These are phyloP conservation scores for Tolmerus cingulatus DNA, from an alignment of 2,888 invertebrate genomes.

Conservation along the genomic window DNA sequence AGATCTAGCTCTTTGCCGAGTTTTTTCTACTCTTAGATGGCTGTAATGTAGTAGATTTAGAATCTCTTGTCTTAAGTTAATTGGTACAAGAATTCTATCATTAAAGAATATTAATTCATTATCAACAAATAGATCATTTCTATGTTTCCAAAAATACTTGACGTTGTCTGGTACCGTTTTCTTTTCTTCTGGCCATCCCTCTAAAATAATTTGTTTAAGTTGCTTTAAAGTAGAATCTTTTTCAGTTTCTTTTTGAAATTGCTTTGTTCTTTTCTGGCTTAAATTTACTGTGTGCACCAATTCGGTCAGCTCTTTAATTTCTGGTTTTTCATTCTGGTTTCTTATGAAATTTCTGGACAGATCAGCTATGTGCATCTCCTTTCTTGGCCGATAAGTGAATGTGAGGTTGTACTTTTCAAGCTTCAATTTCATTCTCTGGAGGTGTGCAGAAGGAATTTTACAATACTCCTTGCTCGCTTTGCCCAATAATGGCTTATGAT, in stretches of 20 bases:
- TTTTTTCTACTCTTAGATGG: slow-evolving; percentile 43
- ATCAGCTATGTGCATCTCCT: slow-evolving; percentile 49
- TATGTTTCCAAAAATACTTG: slow-evolving; percentile 31
- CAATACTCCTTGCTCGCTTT: slow-evolving; percentile 46
- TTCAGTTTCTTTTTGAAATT: slow-evolving; percentile 39
- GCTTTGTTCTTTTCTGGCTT: background rate
- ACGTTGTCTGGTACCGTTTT: background rate
- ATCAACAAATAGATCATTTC: background rate
- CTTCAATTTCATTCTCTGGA: slow-evolving; percentile 51
- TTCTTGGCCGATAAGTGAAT: slow-evolving; percentile 52
- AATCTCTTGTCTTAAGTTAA: background rate
- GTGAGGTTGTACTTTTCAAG: slow-evolving; percentile 50
- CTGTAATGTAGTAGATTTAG: slow-evolving; percentile 5
- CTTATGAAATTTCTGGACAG: slow-evolving; percentile 45
- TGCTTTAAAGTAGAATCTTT: slow-evolving; percentile 3
- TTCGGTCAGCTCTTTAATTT: slow-evolving; percentile 44
- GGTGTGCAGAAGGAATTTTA: slow-evolving; percentile 49
- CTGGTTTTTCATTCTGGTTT: background rate
- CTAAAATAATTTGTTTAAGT: background rate
- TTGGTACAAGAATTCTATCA: slow-evolving; percentile 16
- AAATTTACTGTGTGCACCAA: slow-evolving; percentile 4
- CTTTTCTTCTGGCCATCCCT: slow-evolving; percentile 6
- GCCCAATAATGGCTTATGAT: slow-evolving; percentile 47
- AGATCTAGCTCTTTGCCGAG: slow-evolving; percentile 27
- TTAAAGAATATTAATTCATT: slow-evolving; percentile 17